Evolutionary conservation across 2,888 invertebrate genomes (phyloP), one percentile per base, ranked within the genome.

Genomic region (Habroteleia sp.): DNA sequence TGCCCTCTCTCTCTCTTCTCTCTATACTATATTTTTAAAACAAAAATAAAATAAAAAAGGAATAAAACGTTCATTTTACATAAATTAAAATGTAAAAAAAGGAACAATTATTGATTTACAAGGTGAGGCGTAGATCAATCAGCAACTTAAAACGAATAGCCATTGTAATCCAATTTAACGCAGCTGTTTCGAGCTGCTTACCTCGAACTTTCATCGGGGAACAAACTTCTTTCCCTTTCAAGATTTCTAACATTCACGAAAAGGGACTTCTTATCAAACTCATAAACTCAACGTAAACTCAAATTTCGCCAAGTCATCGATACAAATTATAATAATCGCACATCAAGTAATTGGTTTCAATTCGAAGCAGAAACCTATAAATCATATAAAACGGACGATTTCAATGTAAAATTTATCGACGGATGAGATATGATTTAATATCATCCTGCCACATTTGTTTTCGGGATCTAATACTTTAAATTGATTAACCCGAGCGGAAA

Each of bases 151-250:
- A 52, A 29, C 52, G 25, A 44, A 23, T 11, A 52, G 52, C n/a
- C 42, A 42, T 42, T 52, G 52, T 52, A 65, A 65, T 65, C 52
- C 63, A 65, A 65, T 65, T 65, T 13, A 11, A 17, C 25, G 42
- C 63, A 65, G 63, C 52, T 65, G 52, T 65, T 54, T 33, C 44
- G 46, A 65, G 44, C 44, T 31, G 42, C 52, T 52, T 65, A 41
- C 23, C 16, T 31, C 35, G 20, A 50, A 41, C 48, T 63, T 37
- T 41, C 39, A 25, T 29, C 33, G 35, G 17, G 7, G 2, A 42
- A 52, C 11, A 42, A 33, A 39, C 31, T 41, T 41, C 50, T 63
- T 63, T 58, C 42, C 25, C 29, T 16, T 44, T 16, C 14, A 35
- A 60, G 46, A 46, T 60, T 35, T 46, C 16, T 46, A 35, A 7